Percentiles rank a stretch among this genome's conserved stretches.
These are phyloP conservation scores for Hippocampus comes DNA, from an alignment of 2,113 vertebrate genomes.

Conservation along the genomic window DNA sequence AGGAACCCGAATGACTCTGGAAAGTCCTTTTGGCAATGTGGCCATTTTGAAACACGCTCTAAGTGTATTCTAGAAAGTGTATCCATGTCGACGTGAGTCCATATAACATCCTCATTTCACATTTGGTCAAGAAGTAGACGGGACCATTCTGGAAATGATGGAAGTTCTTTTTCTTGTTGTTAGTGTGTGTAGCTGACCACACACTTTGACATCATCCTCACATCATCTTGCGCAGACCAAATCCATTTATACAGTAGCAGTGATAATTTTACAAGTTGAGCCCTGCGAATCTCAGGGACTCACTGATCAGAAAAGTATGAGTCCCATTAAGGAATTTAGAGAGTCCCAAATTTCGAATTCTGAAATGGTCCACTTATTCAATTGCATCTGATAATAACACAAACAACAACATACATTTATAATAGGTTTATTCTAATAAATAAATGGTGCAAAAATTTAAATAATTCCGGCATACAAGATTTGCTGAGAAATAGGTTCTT, in stretches of 20 bases:
- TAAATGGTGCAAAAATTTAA: too few species aligned
- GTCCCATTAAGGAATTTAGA: too few species aligned
- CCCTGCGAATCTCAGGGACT: too few species aligned
- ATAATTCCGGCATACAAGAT: too few species aligned
- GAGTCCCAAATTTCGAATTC: too few species aligned
- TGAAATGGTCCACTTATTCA: too few species aligned
- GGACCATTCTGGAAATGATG: background rate
- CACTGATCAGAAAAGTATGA: too few species aligned
- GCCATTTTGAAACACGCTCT: background rate
- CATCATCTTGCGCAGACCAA: slow-evolving; percentile 19
- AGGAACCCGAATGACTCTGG: slow-evolving; percentile 17
- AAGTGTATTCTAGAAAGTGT: slow-evolving; percentile 12
- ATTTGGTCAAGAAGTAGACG: slow-evolving; percentile 1
- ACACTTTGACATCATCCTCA: slow-evolving; percentile 31
- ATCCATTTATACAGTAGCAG: background rate
- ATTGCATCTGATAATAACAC: too few species aligned
- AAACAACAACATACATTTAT: too few species aligned
- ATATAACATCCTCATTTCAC: slow-evolving; percentile 19
- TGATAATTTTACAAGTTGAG: too few species aligned
- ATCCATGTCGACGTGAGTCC: slow-evolving; percentile 24
- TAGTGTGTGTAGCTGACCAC: background rate
- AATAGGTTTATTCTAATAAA: too few species aligned
- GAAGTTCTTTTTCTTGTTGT: background rate
- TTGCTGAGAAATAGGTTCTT: too few species aligned
- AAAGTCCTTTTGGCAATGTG: slow-evolving; percentile 10